Evolutionary conservation across 2,113 vertebrate genomes (phyloP).

Genomic region (Chlamydotis undulata): DNA sequence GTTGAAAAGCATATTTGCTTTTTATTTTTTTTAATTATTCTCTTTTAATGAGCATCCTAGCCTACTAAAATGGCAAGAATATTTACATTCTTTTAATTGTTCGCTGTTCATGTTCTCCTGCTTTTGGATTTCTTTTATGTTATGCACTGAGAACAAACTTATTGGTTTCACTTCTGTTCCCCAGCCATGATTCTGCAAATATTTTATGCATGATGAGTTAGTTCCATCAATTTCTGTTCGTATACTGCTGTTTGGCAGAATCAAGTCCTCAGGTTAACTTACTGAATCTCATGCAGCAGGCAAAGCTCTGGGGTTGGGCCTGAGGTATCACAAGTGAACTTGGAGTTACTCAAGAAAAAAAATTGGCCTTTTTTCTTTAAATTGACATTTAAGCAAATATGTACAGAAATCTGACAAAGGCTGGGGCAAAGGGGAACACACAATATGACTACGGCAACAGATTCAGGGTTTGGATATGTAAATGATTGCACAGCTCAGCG

Average conservation of each 20-base stretch:
- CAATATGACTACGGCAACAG: not conserved
- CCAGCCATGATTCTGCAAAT: not conserved
- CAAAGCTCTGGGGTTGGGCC: not conserved
- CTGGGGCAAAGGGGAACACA: not conserved
- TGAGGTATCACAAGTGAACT: not conserved
- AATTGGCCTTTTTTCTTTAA: not conserved
- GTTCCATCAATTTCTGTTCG: not conserved
- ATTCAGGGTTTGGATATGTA: not conserved
- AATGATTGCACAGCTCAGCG: not conserved
- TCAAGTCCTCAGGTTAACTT: not conserved
- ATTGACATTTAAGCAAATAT: not conserved
- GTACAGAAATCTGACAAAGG: not conserved
- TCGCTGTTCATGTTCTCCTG: not conserved
- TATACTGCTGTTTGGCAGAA: not conserved
- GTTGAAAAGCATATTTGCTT: not conserved
- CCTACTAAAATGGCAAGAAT: not conserved
- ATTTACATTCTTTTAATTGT: not conserved
- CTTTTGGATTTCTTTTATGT: not conserved
- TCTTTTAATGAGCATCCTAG: not conserved
- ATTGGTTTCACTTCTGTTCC: not conserved
- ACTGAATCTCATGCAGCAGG: not conserved
- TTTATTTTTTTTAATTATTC: not conserved
- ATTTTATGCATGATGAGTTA: not conserved
- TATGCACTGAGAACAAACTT: not conserved
- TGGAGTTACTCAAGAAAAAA: not conserved